A percentile compares a stretch with the other conserved stretches of the same genome.
Evolutionary conservation across 2,888 invertebrate genomes (phyloP).

Genomic region (Apotomis capreana): DNA sequence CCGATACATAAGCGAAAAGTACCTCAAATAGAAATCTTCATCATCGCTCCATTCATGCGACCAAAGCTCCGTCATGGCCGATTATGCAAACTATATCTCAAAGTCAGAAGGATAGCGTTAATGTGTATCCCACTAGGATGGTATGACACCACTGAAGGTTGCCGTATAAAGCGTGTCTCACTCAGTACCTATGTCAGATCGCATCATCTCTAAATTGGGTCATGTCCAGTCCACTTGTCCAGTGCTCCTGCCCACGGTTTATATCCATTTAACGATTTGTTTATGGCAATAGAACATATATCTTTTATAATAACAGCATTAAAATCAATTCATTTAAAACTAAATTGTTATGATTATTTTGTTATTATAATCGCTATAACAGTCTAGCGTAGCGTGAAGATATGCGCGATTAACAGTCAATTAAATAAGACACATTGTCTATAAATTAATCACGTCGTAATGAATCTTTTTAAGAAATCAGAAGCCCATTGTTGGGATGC

Average conservation of each 20-base stretch:
- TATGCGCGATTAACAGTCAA: not conserved
- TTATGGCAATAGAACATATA: constrained; percentile 18
- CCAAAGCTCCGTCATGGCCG: constrained; percentile 13
- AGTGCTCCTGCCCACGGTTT: constrained; percentile 42
- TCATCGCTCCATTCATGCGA: constrained; percentile 20
- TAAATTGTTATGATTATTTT: not conserved
- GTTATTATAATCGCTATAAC: not conserved
- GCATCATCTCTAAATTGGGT: constrained; percentile 55
- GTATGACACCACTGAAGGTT: constrained; percentile 51
- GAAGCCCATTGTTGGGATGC: not conserved
- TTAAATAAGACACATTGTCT: constrained; percentile 8
- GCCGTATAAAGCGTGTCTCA: constrained; percentile 46
- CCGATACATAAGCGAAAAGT: not conserved
- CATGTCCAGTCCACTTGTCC: constrained; percentile 32
- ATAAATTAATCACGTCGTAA: not conserved
- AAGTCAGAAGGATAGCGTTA: constrained; percentile 1
- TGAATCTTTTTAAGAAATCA: not conserved
- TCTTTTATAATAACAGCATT: constrained; percentile 1
- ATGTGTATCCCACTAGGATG: constrained; percentile 30
- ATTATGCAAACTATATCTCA: not conserved
- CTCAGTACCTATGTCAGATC: constrained; percentile 32
- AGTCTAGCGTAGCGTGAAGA: constrained; percentile 3
- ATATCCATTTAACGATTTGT: constrained; percentile 38
- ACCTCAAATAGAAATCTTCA: constrained; percentile 29
- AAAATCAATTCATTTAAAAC: not conserved